phyloP scores from a whole-genome alignment of 1,140 invertebrate species.

The Hyles vespertilio region DNA sequence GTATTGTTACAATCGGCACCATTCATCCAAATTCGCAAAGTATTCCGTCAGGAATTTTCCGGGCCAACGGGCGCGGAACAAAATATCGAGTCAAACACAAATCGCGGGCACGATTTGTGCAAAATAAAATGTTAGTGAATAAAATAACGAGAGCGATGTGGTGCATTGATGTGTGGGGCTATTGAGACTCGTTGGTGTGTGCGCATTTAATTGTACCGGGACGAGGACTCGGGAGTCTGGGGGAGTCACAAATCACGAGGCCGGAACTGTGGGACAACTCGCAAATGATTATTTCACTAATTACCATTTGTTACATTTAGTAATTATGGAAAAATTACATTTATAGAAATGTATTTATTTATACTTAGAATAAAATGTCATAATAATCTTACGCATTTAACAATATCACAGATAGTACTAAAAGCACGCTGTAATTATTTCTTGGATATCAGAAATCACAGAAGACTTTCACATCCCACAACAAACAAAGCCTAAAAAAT shows the following conservation, averaged over 20 bases:
- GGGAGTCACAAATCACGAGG: no score
- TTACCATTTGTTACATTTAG: no score
- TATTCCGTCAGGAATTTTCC: conserved; percentile 27
- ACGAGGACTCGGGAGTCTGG: not conserved
- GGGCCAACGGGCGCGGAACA: conserved; percentile 28
- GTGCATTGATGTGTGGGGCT: conserved; percentile 26
- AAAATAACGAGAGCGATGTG: conserved; percentile 21
- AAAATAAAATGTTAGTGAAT: conserved; percentile 24
- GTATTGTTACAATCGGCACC: no score
- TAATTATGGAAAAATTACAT: no score
- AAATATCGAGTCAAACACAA: conserved; percentile 38
- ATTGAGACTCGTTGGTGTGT: conserved; percentile 40
- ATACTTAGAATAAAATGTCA: not conserved
- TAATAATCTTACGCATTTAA: conserved; percentile 33
- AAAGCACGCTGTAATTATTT: no score
- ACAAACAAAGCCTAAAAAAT: no score
- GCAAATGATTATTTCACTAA: no score
- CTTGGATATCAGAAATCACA: no score
- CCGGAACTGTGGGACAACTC: no score
- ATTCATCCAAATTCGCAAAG: conserved; percentile 6
- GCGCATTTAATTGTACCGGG: conserved; percentile 54
- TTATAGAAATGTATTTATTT: no score
- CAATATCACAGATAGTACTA: conserved; percentile 11
- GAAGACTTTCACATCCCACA: no score
- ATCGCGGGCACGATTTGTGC: conserved; percentile 23